phyloP scores from a whole-genome alignment of 2,797 vertebrate species.

The Sebastes kiyomatsui region DNA sequence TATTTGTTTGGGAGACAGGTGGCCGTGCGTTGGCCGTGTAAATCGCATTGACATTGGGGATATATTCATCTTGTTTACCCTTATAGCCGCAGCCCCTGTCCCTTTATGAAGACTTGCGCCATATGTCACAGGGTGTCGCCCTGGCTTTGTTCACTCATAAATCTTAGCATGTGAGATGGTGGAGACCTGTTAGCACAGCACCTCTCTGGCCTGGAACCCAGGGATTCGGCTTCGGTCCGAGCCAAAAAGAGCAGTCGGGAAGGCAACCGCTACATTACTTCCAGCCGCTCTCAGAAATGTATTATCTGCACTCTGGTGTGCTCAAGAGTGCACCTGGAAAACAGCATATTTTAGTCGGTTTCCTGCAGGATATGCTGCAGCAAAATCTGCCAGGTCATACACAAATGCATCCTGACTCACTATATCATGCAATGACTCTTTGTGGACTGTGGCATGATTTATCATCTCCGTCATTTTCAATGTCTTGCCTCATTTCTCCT shows the following conservation, averaged over 20 bases:
- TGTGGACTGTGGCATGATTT: slow-evolving; percentile 59
- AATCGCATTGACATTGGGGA: slow-evolving; percentile 80
- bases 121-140: slow-evolving; percentile 81
- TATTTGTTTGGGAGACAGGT: slow-evolving; percentile 85
- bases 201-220: slow-evolving; percentile 66
- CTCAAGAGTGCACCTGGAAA: slow-evolving; percentile 60
- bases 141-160: slow-evolving; percentile 77
- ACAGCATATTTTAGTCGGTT: slow-evolving; percentile 27
- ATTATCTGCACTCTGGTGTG: slow-evolving; percentile 49
- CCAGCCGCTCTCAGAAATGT: slow-evolving; percentile 55
- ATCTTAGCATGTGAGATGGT: slow-evolving; percentile 75
- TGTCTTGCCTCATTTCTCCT: slow-evolving; percentile 70
- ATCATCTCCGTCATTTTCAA: slow-evolving; percentile 62
- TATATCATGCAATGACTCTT: slow-evolving; percentile 58
- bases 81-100: slow-evolving; percentile 71
- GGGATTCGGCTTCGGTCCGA: slow-evolving; percentile 41
- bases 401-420: slow-evolving; percentile 57
- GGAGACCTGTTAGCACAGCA: slow-evolving; percentile 76
- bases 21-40: slow-evolving; percentile 79
- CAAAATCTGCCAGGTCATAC: slow-evolving; percentile 61
- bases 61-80: slow-evolving; percentile 84
- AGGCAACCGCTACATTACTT: slow-evolving; percentile 51
- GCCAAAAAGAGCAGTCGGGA: slow-evolving; percentile 59
- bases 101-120: slow-evolving; percentile 80
- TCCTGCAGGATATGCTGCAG: slow-evolving; percentile 36